Percentiles rank a stretch among this genome's conserved stretches.
Evolutionary conservation across 2,113 vertebrate genomes (phyloP).

Genomic region (Telmatochromis sp.): DNA sequence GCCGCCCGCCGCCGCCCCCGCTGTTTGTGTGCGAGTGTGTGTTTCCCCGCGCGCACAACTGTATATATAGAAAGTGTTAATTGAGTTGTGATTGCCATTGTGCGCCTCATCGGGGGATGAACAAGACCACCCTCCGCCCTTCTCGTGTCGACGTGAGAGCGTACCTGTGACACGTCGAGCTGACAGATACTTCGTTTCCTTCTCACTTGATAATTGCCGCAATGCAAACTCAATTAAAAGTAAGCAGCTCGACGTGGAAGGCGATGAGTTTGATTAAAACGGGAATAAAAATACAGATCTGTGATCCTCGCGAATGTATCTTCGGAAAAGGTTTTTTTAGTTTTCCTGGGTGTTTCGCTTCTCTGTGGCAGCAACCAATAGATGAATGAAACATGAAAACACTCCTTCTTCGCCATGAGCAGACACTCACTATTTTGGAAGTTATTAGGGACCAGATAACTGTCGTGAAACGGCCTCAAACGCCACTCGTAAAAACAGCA

Average conservation of each 20-base stretch:
- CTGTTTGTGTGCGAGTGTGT: neutral
- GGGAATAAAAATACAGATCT: slow-evolving; percentile 36
- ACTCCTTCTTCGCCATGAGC: neutral
- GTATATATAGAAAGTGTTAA: slow-evolving; percentile 76
- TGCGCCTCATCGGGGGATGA: slow-evolving; percentile 53
- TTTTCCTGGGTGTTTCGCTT: neutral
- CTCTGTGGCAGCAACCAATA: neutral
- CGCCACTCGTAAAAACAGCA: slow-evolving; percentile 25
- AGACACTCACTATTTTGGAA: neutral
- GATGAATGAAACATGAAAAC: neutral
- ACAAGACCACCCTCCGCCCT: slow-evolving; percentile 39
- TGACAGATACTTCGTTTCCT: slow-evolving; percentile 58
- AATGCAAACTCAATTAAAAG: slow-evolving; percentile 68
- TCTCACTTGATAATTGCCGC: slow-evolving; percentile 67
- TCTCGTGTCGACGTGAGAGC: slow-evolving; percentile 57
- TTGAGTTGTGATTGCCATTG: slow-evolving; percentile 70
- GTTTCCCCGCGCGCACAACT: slow-evolving; percentile 6
- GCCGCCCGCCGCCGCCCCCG: slow-evolving; percentile 21
- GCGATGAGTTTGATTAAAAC: slow-evolving; percentile 50
- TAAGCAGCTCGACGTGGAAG: slow-evolving; percentile 33
- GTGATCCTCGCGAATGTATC: neutral
- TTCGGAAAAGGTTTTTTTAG: neutral
- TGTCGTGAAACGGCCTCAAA: slow-evolving; percentile 31
- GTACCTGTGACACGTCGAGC: slow-evolving; percentile 62
- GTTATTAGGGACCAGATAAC: slow-evolving; percentile 25